Evolutionary conservation across 1,140 invertebrate species (phyloP), one percentile per base, ranked within the genome.

Genomic region (Wiebesia pumilae): DNA sequence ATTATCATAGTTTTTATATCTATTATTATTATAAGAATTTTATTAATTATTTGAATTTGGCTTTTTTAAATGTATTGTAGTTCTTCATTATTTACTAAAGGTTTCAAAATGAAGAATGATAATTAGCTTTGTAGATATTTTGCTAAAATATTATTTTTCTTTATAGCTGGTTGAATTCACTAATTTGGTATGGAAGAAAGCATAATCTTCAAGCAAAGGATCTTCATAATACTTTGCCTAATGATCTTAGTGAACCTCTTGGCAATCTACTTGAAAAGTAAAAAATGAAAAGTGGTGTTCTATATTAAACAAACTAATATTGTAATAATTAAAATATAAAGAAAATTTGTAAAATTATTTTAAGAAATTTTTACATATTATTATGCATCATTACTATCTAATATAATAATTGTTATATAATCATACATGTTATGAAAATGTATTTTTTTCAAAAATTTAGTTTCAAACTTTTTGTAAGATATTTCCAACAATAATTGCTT

Each of bases 221-320:
- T 89, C 81, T 93, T 12, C 91, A 93, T 19, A 95, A 95, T 88
- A 94, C 95, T 16, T 94, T 96, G 88, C 94, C 95, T 79, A 90
- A 88, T 81, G 95, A 96, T 89, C 91, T 93, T 24, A 95, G 95
- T n/a, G 94, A 95, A 87, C 92, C 91, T 83, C 93, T 96, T 30
- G 95, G 95, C n/a, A 94, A 96, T 89, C 92, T 92, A 77, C 91
- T 96, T 14, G 95, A 96, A 94, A 94, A 93, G 96, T 96, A 94
- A 94, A 84, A 62, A 40, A 27, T 43, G 96, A 94, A 94, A 84
- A 58, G 2, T 75, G 3, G 10, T 73, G 35, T 47, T 21, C 1
- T 69, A 69, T 33, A 69, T 16, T 33, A 69, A 19, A 65, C 3
- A 27, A 65, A n/a, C 7, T 7, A 54, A 21, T 54, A 54, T 54